Evolutionary conservation across 2,888 invertebrate species (phyloP).

Genomic region (Dynastes hyllus): DNA sequence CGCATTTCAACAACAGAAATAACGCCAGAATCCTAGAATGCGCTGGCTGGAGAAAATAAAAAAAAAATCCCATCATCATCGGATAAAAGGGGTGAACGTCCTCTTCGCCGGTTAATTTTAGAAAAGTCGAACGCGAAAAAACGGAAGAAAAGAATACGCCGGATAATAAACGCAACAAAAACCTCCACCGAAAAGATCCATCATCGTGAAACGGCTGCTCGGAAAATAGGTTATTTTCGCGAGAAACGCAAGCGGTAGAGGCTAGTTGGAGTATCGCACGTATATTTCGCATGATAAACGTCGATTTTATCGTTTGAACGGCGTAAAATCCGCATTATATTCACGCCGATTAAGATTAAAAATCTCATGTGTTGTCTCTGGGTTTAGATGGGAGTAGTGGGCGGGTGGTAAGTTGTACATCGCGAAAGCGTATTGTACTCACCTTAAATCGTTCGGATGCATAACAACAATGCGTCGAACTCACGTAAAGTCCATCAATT

Average conservation of each 20-base stretch:
- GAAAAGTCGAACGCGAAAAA: slow-evolving; percentile 29
- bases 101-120: slow-evolving; percentile 45
- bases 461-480: neutral
- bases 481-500: slow-evolving; percentile 6
- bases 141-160: neutral
- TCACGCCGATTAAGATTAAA: slow-evolving; percentile 37
- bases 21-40: neutral
- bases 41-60: neutral
- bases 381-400: slow-evolving; percentile 52
- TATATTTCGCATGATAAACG: slow-evolving; percentile 1
- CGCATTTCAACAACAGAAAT: slow-evolving; percentile 24
- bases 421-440: slow-evolving; percentile 19
- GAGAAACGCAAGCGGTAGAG: neutral
- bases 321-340: neutral
- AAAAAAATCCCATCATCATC: slow-evolving; percentile 4
- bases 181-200: neutral
- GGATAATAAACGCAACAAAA: slow-evolving; percentile 35
- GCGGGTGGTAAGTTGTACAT: slow-evolving; percentile 53
- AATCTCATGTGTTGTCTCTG: slow-evolving; percentile 57
- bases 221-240: neutral
- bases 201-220: neutral
- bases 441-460: slow-evolving; percentile 25
- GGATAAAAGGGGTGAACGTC: slow-evolving; percentile 47
- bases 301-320: neutral
- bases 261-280: neutral